Evolutionary conservation across 2,113 vertebrate species (phyloP), one percentile per base, ranked within the genome.

Genomic region (Epinephelus lanceolatus): DNA sequence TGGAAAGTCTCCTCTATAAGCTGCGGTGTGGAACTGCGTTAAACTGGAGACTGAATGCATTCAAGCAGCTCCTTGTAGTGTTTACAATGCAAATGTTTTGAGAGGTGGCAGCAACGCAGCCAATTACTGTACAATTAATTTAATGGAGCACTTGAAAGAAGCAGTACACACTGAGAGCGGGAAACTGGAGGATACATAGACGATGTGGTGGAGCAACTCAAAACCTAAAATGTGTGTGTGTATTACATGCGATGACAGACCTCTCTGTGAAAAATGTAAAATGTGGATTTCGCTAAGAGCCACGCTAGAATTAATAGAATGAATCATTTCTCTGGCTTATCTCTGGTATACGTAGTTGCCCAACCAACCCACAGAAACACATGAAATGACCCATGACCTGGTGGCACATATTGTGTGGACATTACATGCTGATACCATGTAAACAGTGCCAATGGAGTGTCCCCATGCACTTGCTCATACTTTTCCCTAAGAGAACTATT

Each of bases 31-130:
- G 51, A 70, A 63, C 27, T 56, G 17, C 3, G 4, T 57, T 40
- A 59, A 84, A 60, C 47, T 45, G 9, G 19, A 70, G 37, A 60
- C 13, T 42, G 23, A 78, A 53, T 1, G 14, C 6, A 57, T 2
- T 71, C 52, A 78, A 40, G 19, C 57, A 81, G 63, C 33, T 45
- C 51, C 45, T 63, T 59, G 40, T 25, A 55, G 47, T 57, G 61
- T 73, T 83, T 73, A 65, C 49, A 56, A 12, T 65, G 23, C 21
- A 53, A 33, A 83, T 45, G 67, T 71, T 65, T 76, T 14, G 33
- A 51, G 61, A 40, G 21, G 14, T 78, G 33, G 73, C 25, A 72
- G 53, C 19, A 52, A 55, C 49, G 49, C 23, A 65, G 33, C 49
- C 37, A 75, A 61, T 74, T 70, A 74, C 12, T 49, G 21, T 40